These are phyloP conservation scores for Chauna torquata DNA, from an alignment of 2,113 vertebrate genomes.

Conservation along the genomic window DNA sequence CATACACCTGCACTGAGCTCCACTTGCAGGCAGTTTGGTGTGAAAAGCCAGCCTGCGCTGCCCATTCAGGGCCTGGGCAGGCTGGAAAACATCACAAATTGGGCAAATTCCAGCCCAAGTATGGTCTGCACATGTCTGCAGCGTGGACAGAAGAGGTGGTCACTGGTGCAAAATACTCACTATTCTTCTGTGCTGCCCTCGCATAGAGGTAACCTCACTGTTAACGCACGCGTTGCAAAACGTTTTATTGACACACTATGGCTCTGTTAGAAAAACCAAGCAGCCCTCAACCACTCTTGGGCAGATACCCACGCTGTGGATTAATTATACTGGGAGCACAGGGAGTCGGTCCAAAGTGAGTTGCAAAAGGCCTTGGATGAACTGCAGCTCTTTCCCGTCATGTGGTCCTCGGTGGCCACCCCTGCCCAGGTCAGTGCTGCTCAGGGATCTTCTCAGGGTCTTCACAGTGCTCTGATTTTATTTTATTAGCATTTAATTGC, in stretches of 20 bases:
- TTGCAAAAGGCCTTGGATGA: not conserved
- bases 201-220: not conserved
- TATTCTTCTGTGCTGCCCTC: not conserved
- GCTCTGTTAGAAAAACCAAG: not conserved
- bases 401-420: accelerated
- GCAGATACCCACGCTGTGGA: not conserved
- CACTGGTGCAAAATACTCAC: not conserved
- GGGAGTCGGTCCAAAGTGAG: not conserved
- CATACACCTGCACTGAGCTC: constrained; percentile 13
- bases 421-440: not conserved
- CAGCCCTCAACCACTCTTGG: accelerated
- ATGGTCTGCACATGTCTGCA: not conserved
- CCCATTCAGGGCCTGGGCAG: not conserved
- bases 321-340: not conserved
- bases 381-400: not conserved
- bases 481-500: not conserved
- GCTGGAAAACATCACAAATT: not conserved
- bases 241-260: not conserved
- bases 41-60: not conserved
- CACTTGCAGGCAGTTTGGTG: not conserved
- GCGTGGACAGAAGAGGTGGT: not conserved
- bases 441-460: not conserved
- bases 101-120: not conserved
- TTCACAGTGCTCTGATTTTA: not conserved
- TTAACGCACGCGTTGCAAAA: not conserved